Evolutionary conservation across 2,113 vertebrate genomes (phyloP), one percentile per base, ranked within the genome.

Genomic region (Aphelocoma coerulescens): DNA sequence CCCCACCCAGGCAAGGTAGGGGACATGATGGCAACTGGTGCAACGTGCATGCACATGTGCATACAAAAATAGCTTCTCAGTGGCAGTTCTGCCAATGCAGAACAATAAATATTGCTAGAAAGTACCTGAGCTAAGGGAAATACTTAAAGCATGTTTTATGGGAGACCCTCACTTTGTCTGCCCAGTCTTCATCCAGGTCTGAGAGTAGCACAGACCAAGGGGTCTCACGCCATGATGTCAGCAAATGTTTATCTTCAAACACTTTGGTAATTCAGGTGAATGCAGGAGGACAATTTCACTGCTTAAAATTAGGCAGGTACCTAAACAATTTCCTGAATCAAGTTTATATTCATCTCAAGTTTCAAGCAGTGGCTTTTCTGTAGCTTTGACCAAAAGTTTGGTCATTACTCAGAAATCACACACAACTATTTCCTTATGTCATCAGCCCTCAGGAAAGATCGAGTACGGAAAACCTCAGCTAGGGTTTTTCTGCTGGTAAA

Each of bases 251-350:
- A 49, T 80, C 90, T 96, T 92, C 68, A 88, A 95, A 78, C 44
- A 46, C 55, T 81, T 75, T 1, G 39, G 68, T 55, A 84, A 85
- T 84, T 78, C 95, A 95, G 92, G 93, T 94, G 90, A 96, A 91
- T 0, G 35, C 54, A 81, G 46, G 32, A 92, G 61, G 83, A 75
- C 54, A 82, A 91, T 81, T 94, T 78, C 44, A 52, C 57, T 75
- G 57, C 73, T 87, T 92, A 94, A 95, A 94, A 93, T 85, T 86
- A 94, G 91, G 80, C 96, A 92, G 92, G 86, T 95, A 95, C 88
- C 35, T 8, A 86, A 93, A 91, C 73, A 68, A 92, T 95, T 96
- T 94, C 91, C 93, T 95, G 73, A 62, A 91, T 79, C 13, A 13
- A 74, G n/a, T 92, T 87, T 78, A 73, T 62, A 81, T 93, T 79